Conservation (phyloP, 2,113 vertebrate genomes). For the Peromyscus polionotus region DNA sequence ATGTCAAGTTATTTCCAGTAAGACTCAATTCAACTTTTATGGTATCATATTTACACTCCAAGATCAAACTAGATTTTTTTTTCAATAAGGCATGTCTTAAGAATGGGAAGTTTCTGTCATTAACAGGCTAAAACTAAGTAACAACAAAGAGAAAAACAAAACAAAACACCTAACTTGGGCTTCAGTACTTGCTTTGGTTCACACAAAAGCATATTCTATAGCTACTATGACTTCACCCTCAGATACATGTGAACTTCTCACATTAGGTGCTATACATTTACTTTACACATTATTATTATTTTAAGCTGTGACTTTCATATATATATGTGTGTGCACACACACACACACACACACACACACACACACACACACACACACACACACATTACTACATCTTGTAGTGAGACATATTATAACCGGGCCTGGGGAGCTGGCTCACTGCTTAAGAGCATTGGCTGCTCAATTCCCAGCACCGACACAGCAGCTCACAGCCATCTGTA, state of each 20-base stretch:
- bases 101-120: conserved; percentile 35
- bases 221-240: not conserved
- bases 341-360: no score
- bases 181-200: not conserved
- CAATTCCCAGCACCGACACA: not conserved
- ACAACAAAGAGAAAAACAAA: not conserved
- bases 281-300: not conserved
- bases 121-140: not conserved
- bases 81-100: conserved; percentile 3
- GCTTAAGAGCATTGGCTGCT: not conserved
- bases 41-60: not conserved
- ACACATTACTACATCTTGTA: not conserved
- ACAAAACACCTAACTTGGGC: not conserved
- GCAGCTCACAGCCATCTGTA: not conserved
- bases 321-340: not conserved
- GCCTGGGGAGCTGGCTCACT: not conserved
- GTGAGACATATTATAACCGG: conserved; percentile 21
- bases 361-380: no score
- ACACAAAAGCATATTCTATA: not conserved
- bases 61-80: conserved; percentile 45
- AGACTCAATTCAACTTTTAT: conserved; percentile 42
- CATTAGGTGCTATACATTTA: not conserved
- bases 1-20: conserved; percentile 46
- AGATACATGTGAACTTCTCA: not conserved
- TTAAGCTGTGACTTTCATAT: conserved; percentile 29